Percentiles rank a stretch among this genome's conserved stretches.
These are phyloP conservation scores for Enteromius argenteus DNA, from an alignment of 2,797 vertebrate genomes.

Conservation along the genomic window DNA sequence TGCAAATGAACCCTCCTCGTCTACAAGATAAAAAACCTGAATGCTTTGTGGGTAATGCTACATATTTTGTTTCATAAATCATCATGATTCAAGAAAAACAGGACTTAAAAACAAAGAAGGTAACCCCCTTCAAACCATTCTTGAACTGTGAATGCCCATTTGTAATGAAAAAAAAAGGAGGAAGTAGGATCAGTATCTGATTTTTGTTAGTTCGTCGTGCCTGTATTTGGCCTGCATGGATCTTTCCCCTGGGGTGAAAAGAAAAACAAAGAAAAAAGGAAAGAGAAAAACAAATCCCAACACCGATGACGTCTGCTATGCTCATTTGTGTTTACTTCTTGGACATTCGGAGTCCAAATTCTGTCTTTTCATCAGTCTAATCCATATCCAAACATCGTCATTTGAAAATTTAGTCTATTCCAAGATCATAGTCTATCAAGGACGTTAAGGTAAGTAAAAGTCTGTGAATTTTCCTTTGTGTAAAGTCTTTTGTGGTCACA, in stretches of 20 bases:
- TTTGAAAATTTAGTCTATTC: conserved; percentile 66
- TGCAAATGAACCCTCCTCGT: conserved; percentile 82
- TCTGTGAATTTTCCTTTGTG: conserved; percentile 59
- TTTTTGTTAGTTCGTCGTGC: conserved; percentile 58
- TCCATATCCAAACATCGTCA: conserved; percentile 70
- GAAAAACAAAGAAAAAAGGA: conserved; percentile 61
- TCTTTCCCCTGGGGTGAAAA: conserved; percentile 67
- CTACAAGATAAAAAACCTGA: conserved; percentile 83
- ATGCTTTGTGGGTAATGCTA: conserved; percentile 92
- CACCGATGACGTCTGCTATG: conserved; percentile 74
- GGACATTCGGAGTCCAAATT: conserved; percentile 57
- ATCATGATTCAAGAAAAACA: conserved; percentile 77
- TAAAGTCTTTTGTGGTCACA: conserved; percentile 56
- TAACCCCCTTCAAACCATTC: conserved; percentile 72
- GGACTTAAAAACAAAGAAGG: conserved; percentile 72
- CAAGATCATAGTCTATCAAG: conserved; percentile 64
- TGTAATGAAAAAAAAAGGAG: conserved; percentile 18
- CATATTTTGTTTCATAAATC: conserved; percentile 82
- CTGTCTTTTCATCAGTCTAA: conserved; percentile 62
- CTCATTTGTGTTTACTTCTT: conserved; percentile 66
- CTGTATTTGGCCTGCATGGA: conserved; percentile 74
- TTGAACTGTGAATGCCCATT: conserved; percentile 81
- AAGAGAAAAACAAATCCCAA: conserved; percentile 65
- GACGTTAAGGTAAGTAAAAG: conserved; percentile 66
- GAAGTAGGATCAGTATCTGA: conserved; percentile 33